Base-by-base conservation (phyloP, 2,888 invertebrate species). In the Dusona sp. region DNA sequence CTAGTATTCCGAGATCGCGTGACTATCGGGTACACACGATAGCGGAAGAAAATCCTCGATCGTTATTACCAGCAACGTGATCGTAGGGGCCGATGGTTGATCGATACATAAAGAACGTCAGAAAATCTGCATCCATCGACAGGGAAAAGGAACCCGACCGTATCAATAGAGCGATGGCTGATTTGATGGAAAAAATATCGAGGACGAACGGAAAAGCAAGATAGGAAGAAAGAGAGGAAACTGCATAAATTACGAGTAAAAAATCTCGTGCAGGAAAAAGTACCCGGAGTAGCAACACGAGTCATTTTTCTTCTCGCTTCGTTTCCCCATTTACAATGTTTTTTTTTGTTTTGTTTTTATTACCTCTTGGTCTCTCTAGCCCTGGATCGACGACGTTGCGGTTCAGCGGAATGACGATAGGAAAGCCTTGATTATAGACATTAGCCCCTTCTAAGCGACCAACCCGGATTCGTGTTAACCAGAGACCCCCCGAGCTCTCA, bases 381-480 rank as follows among this genome's bases (percentile, higher is more conserved):
- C 48, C 73, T 61, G 51, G 70, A 77, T 86, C 88, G 81, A 79
- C 86, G 82, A 85, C 73, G 88, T 87, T 86, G 83, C 82, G 87
- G 86, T 87, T 81, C 80, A 88, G 68, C 87, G 83, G 84, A 88
- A 87, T 88, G 84, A 85, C 87, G 87, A 89, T 86, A 84, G 88
- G 78, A 86, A 85, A 88, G 86, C 82, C 86, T 81, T 90, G 89
- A 91, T 90, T 91, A 90, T 88, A 89, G 89, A 88, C 88, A 89
- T 89, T 89, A 90, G 87, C 73, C 72, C 85, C 78, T 87, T 84
- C 84, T 83, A 89, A 85, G 83, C 87, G 82, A 81, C 85, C 83
- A 88, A 89, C 88, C 89, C 88, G 89, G 88, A 88, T 89, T 89
- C 87, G 87, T 89, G 87, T 81, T 86, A 87, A 88, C 87, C 87